Base-by-base conservation (phyloP, 2,888 invertebrate species). In the Plagiodera versicolora region DNA sequence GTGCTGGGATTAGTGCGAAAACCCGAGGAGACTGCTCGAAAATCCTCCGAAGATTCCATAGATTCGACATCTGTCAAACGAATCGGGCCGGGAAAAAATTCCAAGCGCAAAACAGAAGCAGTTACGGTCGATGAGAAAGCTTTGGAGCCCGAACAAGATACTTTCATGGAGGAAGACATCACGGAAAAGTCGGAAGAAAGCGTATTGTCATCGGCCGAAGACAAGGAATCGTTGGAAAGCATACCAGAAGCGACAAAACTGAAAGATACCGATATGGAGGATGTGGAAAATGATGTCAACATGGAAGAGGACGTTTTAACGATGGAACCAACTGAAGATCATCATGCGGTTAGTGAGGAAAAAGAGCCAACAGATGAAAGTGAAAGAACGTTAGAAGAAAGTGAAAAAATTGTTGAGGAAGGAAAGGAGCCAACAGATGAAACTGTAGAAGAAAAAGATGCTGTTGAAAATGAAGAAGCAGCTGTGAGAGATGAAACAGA, bases 1-100 rank as follows among this genome's bases (percentile, higher is more conserved):
- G 83, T 85, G 70, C 73, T 86, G 47, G 86, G 86, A 2, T 74
- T 86, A 57, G 83, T 86, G 6, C 78, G 85, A 48, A 83, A 83
- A 54, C 82, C 84, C 46, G 84, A 82, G 16, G 84, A 83, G 65
- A 66, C 68, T 6, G 56, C 58, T 8, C 60, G 48, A 3, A 60
- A 55, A 17, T 14, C 14, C n/a, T 16, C 17, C 17, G 18, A 30
- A 28, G n/a, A 14, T 2, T 19, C 24, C 32, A 9, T 4, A 14
- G 39, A 39, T 10, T 14, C 39, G 14, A 4, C 11, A n/a, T 3
- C 39, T 3, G 11, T 8, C 39, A 39, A 39, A 39, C 8, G 39
- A 14, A 9, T 14, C 1, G 39, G 39, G 14, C 39, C 39, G 39
- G 39, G 39, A n/a, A 39, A 6, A 11, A 10, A 48, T 4, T 47